These are phyloP conservation scores for Tarsius wallacei DNA, from an alignment of 2,797 vertebrate genomes.

Conservation along the genomic window DNA sequence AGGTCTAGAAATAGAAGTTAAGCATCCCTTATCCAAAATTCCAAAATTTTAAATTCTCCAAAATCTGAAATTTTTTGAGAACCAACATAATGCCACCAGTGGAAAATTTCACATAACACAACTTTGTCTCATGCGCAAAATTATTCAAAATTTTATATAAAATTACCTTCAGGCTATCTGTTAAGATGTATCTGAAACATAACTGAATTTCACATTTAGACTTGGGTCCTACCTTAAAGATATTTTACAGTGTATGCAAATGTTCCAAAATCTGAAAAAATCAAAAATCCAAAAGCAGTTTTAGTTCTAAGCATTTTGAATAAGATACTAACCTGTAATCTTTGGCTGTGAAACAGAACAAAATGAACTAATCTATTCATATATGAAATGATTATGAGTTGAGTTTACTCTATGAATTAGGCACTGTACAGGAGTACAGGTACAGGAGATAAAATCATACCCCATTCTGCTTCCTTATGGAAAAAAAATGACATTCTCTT, in stretches of 20 bases:
- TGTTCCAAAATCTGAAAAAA: not conserved
- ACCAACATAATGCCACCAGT: not conserved
- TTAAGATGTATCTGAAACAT: not conserved
- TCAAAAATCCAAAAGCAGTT: not conserved
- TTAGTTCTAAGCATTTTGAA: not conserved
- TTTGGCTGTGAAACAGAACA: not conserved
- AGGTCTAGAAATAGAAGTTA: not conserved
- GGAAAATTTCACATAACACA: not conserved
- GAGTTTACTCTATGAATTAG: not conserved
- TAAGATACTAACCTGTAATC: not conserved
- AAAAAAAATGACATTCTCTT: not conserved
- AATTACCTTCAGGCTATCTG: not conserved
- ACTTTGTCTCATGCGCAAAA: not conserved
- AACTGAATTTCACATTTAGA: not conserved
- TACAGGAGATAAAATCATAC: not conserved
- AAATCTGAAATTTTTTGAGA: not conserved
- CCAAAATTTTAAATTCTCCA: too few species aligned
- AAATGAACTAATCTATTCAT: conserved; percentile 31
- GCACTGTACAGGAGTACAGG: not conserved
- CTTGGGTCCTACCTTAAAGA: not conserved
- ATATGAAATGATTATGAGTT: not conserved
- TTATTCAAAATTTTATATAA: not conserved
- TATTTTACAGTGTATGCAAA: not conserved
- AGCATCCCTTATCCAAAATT: too few species aligned
- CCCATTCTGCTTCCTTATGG: not conserved